Conservation (phyloP, 2,113 vertebrate genomes). For the Clarias magur region DNA sequence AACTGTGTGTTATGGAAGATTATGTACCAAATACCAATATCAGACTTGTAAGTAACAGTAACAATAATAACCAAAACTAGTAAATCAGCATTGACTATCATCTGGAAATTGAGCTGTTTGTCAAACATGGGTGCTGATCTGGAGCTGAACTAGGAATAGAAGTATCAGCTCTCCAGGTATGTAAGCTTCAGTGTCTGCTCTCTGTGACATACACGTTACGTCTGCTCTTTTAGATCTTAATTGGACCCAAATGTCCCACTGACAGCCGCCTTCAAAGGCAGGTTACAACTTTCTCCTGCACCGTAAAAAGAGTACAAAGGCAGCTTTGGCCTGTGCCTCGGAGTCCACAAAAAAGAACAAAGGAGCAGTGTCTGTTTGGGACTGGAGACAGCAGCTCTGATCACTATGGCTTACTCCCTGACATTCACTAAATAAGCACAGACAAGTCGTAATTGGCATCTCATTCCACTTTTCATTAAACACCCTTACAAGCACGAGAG, state of each 20-base stretch:
- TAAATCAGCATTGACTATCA: background rate
- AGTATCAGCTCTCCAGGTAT: conserved; percentile 36
- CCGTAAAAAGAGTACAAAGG: conserved; percentile 44
- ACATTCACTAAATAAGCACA: conserved; percentile 37
- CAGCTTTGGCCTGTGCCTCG: conserved; percentile 39
- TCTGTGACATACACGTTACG: conserved; percentile 30
- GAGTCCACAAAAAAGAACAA: conserved; percentile 56
- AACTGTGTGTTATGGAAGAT: background rate
- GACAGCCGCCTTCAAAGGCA: conserved; percentile 54
- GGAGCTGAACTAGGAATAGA: background rate
- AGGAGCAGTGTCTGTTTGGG: conserved; percentile 44
- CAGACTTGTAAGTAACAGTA: background rate
- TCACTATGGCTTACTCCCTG: background rate
- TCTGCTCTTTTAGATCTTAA: conserved; percentile 45
- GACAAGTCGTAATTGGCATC: background rate
- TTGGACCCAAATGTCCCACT: conserved; percentile 47
- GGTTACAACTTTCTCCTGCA: conserved; percentile 47
- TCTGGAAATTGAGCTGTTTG: background rate
- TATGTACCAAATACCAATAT: background rate
- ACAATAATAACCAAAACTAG: background rate
- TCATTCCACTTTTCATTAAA: conserved; percentile 15
- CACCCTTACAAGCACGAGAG: background rate
- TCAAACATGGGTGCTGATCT: background rate
- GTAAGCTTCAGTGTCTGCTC: background rate
- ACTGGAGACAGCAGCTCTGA: conserved; percentile 17